Evolutionary conservation across 2,888 invertebrate species (phyloP).

Genomic region (Gryllus longicercus): DNA sequence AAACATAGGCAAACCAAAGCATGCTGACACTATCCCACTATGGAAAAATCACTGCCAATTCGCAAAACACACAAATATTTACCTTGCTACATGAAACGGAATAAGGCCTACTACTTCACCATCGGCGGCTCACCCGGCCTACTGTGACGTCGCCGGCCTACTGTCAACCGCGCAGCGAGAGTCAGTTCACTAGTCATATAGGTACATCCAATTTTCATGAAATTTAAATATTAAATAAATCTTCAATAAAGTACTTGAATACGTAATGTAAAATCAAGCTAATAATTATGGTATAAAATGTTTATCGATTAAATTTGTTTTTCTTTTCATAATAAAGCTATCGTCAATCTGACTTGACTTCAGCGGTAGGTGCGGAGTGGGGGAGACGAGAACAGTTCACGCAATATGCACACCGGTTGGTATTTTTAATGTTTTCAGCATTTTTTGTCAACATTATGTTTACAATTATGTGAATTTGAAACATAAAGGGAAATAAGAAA

Average conservation of each 20-base stretch:
- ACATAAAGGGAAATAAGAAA: too few relatives aligned
- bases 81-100: constrained; percentile 46
- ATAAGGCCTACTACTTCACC: constrained; percentile 40
- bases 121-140: constrained; percentile 40
- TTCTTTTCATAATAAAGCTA: too few relatives aligned
- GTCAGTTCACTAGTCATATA: constrained; percentile 31
- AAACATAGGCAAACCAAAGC: background rate
- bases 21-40: constrained; percentile 19
- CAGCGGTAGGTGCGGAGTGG: too few relatives aligned
- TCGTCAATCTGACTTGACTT: too few relatives aligned
- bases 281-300: too few relatives aligned
- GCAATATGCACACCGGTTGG: background rate
- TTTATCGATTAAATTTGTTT: too few relatives aligned
- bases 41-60: constrained; percentile 26
- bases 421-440: too few relatives aligned
- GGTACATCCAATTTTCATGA: background rate
- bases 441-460: too few relatives aligned
- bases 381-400: background rate
- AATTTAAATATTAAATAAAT: background rate
- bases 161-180: constrained; percentile 44
- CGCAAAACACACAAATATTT: constrained; percentile 43
- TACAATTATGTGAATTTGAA: too few relatives aligned
- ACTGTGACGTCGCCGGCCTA: constrained; percentile 42
- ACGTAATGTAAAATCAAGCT: too few relatives aligned
- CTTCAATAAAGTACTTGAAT: too few relatives aligned